Evolutionary conservation across 2,888 invertebrate genomes (phyloP), one percentile per base, ranked within the genome.

Genomic region (Cremastinae sp.): DNA sequence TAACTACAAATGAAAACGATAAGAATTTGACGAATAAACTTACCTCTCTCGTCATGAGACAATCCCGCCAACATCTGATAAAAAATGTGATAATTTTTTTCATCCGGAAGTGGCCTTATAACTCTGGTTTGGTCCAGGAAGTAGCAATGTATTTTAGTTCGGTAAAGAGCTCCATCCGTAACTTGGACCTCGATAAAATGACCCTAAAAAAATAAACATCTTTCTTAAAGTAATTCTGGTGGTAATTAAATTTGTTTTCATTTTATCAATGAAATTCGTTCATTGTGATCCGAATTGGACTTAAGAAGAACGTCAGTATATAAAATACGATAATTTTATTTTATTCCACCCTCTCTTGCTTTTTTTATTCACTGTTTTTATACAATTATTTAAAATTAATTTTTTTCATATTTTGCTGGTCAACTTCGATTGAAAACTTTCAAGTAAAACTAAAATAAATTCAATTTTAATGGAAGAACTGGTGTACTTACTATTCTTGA

Each of bases 181-280:
- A 98, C 97, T 91, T 97, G 97, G 79, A 97, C 97, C 91, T 98
- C 98, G 86, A 98, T 97, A 90, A 97, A 98, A 90, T 97, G 97
- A 14, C 98, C 97, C 96, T 96, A 90, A 41, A 22, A 8, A 65
- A 10, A 12, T 0, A 0, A n/a, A n/a, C n/a, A n/a, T n/a, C n/a
- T n/a, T n/a, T n/a, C n/a, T n/a, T n/a, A n/a, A n/a, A n/a, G n/a
- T n/a, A n/a, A n/a, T n/a, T n/a, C n/a, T n/a, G n/a, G n/a, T n/a
- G n/a, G n/a, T n/a, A n/a, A n/a, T n/a, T n/a, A n/a, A n/a, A n/a
- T n/a, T n/a, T n/a, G n/a, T n/a, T n/a, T n/a, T n/a, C n/a, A n/a
- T n/a, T n/a, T n/a, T n/a, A n/a, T n/a, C n/a, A n/a, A n/a, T n/a
- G n/a, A n/a, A n/a, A n/a, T n/a, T n/a, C n/a, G n/a, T n/a, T n/a